A percentile compares a stretch with the other conserved stretches of the same genome.
These are phyloP conservation scores for Apotomis capreana DNA, from an alignment of 2,888 invertebrate species.

Conservation along the genomic window DNA sequence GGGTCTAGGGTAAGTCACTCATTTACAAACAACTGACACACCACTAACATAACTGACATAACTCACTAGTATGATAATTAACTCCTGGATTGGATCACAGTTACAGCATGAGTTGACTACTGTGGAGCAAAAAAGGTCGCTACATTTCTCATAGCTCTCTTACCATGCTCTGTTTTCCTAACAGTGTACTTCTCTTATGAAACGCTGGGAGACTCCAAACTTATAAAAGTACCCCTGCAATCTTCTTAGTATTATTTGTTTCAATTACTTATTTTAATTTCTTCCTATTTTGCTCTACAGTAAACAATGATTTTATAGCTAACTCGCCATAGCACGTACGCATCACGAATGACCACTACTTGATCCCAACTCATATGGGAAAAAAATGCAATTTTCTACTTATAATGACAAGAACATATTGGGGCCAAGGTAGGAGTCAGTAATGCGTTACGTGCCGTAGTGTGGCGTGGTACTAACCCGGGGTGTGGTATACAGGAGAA, in stretches of 20 bases:
- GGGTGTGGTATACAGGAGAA: constrained; percentile 68
- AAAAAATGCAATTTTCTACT: not conserved
- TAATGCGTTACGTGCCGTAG: constrained; percentile 2
- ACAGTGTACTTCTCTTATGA: no score
- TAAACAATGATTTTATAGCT: constrained; percentile 7
- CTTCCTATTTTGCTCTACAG: constrained; percentile 12
- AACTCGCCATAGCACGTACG: not conserved
- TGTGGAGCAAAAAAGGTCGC: constrained; percentile 1
- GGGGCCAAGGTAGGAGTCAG: not conserved
- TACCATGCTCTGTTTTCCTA: no score
- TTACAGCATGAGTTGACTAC: constrained; percentile 19
- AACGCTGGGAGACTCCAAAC: no score
- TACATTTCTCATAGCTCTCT: no score
- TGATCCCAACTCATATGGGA: not conserved
- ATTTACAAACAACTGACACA: not conserved
- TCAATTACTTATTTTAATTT: not conserved
- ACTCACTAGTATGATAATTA: constrained; percentile 13
- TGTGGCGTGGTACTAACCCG: constrained; percentile 41
- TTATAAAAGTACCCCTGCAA: no score
- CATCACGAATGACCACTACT: constrained; percentile 6
- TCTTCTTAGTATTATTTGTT: no score
- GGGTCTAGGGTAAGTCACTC: constrained; percentile 89
- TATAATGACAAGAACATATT: not conserved
- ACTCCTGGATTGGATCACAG: constrained; percentile 18
- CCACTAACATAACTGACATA: constrained; percentile 32